phyloP scores from a whole-genome alignment of 2,888 invertebrate species.

The Andrena trimmerana region DNA sequence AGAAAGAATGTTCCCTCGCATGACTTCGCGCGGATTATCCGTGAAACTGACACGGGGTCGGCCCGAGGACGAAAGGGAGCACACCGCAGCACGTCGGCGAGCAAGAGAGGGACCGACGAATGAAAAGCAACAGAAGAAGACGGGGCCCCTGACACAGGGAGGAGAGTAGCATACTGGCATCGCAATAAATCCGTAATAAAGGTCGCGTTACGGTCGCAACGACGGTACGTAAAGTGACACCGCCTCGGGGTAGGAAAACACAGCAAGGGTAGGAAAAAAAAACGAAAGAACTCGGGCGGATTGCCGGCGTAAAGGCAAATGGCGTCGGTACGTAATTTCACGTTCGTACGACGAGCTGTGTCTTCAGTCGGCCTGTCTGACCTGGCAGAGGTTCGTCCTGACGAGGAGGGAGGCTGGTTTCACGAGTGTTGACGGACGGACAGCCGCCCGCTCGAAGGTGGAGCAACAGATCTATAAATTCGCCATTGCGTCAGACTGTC shows the following conservation, averaged over 20 bases:
- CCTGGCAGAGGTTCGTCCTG: background rate
- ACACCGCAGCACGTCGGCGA: background rate
- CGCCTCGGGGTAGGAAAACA: background rate
- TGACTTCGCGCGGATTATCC: constrained; percentile 13
- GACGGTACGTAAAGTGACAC: background rate
- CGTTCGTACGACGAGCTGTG: background rate
- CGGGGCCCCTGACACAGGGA: background rate
- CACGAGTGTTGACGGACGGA: background rate
- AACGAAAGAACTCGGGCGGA: constrained; percentile 4
- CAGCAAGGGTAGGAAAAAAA: background rate
- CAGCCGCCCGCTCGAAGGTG: background rate
- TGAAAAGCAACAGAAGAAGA: background rate
- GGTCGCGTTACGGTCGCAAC: constrained; percentile 6
- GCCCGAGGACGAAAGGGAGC: background rate
- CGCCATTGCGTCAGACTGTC: background rate
- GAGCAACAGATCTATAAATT: constrained; percentile 7
- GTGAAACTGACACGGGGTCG: background rate
- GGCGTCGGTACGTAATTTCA: constrained; percentile 5
- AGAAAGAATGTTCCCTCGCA: background rate
- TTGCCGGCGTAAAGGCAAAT: constrained; percentile 1
- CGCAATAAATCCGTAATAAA: constrained; percentile 25
- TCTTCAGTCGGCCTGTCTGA: background rate
- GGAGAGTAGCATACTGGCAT: background rate
- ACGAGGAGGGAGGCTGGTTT: background rate
- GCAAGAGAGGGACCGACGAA: background rate